Percentiles rank a stretch among this genome's conserved stretches.
Evolutionary conservation across 2,888 invertebrate genomes (phyloP).

Genomic region (Drosophila colorata): DNA sequence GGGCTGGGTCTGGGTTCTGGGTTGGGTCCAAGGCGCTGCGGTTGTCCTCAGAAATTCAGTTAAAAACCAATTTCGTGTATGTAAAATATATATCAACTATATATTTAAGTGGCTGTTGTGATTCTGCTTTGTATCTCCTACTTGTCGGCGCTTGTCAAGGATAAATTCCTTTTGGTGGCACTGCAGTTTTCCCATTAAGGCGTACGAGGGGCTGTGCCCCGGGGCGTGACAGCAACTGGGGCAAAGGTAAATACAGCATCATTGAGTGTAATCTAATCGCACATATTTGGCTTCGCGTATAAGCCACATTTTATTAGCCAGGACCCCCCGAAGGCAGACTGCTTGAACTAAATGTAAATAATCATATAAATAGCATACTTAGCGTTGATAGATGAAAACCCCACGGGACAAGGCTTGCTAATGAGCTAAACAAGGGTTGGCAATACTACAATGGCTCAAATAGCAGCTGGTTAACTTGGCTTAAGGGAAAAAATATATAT

Average conservation of each 20-base stretch:
- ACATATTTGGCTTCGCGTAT: slow-evolving; percentile 40
- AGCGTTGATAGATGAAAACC: slow-evolving; percentile 44
- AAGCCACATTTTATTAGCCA: slow-evolving; percentile 52
- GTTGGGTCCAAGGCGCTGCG: slow-evolving; percentile 35
- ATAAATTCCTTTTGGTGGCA: slow-evolving; percentile 61
- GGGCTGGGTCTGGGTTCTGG: slow-evolving; percentile 5
- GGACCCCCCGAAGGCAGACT: slow-evolving; percentile 36
- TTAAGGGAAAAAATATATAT: background rate
- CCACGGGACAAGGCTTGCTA: slow-evolving; percentile 41
- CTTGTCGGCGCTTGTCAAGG: slow-evolving; percentile 72
- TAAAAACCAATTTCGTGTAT: slow-evolving; percentile 81
- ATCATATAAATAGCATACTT: slow-evolving; percentile 62
- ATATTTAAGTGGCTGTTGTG: slow-evolving; percentile 73
- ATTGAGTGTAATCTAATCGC: slow-evolving; percentile 56
- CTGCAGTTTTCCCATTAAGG: slow-evolving; percentile 66
- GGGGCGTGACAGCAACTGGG: slow-evolving; percentile 30
- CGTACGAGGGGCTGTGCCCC: slow-evolving; percentile 28
- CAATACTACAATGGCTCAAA: slow-evolving; percentile 13
- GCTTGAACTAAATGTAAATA: slow-evolving; percentile 61
- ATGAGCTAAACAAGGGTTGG: slow-evolving; percentile 36
- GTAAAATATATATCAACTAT: slow-evolving; percentile 79
- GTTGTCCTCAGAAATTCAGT: slow-evolving; percentile 64
- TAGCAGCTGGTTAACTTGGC: slow-evolving; percentile 14
- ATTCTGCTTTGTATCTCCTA: slow-evolving; percentile 49
- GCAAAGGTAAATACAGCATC: slow-evolving; percentile 54